Evolutionary conservation across 53 echinoderm and acorn worm species (phyloP), one percentile per base, ranked within the genome.

Genomic region (Paracentrotus lividus): DNA sequence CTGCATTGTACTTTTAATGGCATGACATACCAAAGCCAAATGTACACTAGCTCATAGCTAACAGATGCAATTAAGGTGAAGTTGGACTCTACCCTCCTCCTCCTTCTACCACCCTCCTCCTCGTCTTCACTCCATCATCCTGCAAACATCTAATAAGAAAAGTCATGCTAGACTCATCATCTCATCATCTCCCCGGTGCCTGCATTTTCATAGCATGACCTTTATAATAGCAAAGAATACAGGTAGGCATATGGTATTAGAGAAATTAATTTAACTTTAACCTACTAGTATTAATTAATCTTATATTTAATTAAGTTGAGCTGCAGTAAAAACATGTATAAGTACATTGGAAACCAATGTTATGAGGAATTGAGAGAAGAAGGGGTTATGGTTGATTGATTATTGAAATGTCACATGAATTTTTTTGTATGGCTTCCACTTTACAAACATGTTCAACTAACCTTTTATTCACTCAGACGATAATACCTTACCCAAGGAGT

Each of bases 111-210:
- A 8, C 43, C 43, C 45, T 42, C n/a, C n/a, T n/a, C n/a, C n/a
- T n/a, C n/a, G n/a, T n/a, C n/a, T n/a, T n/a, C n/a, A n/a, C n/a
- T 24, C 88, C 31, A 6, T n/a, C 47, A 81, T 81, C 81, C 9
- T 1, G n/a, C 12, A n/a, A n/a, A 26, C 47, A 81, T 47, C 49
- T 45, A 47, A 47, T 47, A 47, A 81, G 9, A 24, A n/a, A 81
- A 81, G 26, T n/a, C 45, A 49, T 81, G 7, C 81, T 45, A 47
- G 81, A 8, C 27, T 81, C 81, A 81, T 81, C 81, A 43, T 20
- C 16, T 20, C 47, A 81, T 47, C 81, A 43, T 43, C 77, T 18
- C 1, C 26, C 47, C 10, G 81, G 4, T 81, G 81, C 81, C 44
- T 81, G 81, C 47, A 49, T 81, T 5, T n/a, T 47, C 1, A n/a